Base-by-base conservation (phyloP, 2,797 vertebrate species). In the Acipenser ruthenus region DNA sequence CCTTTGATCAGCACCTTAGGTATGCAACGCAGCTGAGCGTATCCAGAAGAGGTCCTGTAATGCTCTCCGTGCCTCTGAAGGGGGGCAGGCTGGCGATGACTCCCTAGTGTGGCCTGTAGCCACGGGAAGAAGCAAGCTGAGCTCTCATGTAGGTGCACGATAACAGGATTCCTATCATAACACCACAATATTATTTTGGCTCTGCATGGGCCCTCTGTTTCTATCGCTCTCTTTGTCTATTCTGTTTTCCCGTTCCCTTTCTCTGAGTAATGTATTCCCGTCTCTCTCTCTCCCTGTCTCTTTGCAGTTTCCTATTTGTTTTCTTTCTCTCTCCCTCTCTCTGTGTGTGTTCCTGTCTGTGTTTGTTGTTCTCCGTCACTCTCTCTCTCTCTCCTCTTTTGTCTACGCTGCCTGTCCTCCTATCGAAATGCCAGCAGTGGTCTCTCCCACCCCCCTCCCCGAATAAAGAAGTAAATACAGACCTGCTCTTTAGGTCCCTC, bases 371-470 rank as follows among this genome's bases (percentile, higher is more conserved):
- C 52, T 55, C 52, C n/a, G 3, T 55, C 52, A 10, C 52, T 5
- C 52, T 55, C 52, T 9, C 52, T 55, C 66, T 75, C 58, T 74
- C 72, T 71, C 75, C 79, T 76, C 79, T 73, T 82, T 50, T 75
- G 79, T 79, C 59, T 75, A 74, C 71, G 76, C 78, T 18, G 80
- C 79, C 78, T 78, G 76, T 71, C 77, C 74, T 75, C 71, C 71
- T 73, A 62, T 60, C 1, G 37, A 62, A 62, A 62, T 62, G 11
- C 60, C 60, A 62, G 18, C 60, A 37, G 60, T 62, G 13, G 68
- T 80, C 78, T 79, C 79, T 83, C 81, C 78, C 80, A 69, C 84
- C 72, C 81, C 80, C 80, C 82, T 81, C 76, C 72, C 78, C 74
- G 78, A 70, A 71, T 77, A 74, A 76, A 80, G 80, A 75, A 75